Evolutionary conservation across 2,888 invertebrate genomes (phyloP), one percentile per base, ranked within the genome.

Genomic region (Poecilobothrus nobilitatus): DNA sequence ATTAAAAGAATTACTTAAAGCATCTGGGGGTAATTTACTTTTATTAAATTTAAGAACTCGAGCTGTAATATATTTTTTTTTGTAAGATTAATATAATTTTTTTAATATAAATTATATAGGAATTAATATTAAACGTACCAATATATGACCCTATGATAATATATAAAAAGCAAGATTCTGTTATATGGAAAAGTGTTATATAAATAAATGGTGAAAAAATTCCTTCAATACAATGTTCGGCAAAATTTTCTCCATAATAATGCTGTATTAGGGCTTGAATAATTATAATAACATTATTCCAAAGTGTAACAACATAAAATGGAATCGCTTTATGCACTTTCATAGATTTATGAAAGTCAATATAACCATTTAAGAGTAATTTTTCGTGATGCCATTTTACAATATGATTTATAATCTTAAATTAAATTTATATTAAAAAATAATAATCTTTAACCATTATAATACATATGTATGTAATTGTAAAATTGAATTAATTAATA

Each of bases 271-370:
- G 71, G n/a, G 85, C 81, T 76, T 86, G 84, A 1, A 86, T 77
- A 37, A 86, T 78, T 67, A 88, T 75, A 37, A 89, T 77, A 62
- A 81, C 78, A 0, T 84, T 85, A 80, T 83, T 89, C 88, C 84
- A 88, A 21, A 88, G 76, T 9, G 89, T 88, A 0, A 86, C 85
- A 22, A 89, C 79, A 73, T 87, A 86, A 63, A 89, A 78, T 0
- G 89, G 88, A 20, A 87, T 79, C 68, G 86, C 83, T 73, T 86
- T 85, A 68, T 86, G 86, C 69, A 83, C 81, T 73, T 84, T 83
- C 0, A 86, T 87, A 10, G 85, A 84, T 70, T 87, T 86, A 77
- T 89, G 87, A 76, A 89, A 89, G 67, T 89, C 88, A 70, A 89
- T 83, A 75, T 89, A 89, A 3, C 90, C 89, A 75, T 85, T 85